phyloP scores from a whole-genome alignment of 1,140 invertebrate genomes.

The Mya arenaria region DNA sequence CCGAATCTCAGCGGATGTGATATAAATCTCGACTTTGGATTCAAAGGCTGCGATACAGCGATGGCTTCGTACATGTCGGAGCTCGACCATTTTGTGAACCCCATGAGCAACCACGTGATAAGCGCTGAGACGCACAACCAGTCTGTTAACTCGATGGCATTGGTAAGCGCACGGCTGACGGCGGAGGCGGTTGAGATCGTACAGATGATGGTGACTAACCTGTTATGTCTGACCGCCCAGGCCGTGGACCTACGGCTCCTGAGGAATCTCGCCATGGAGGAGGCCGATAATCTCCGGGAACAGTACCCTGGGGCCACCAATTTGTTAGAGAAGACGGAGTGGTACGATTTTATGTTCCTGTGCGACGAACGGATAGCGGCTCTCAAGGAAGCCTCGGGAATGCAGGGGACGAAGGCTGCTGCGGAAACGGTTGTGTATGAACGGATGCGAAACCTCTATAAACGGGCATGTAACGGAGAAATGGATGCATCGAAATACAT shows the following conservation, averaged over 20 bases:
- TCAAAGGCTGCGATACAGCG: constrained; percentile 42
- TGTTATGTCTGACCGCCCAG: constrained; percentile 18
- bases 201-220: constrained; percentile 46
- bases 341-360: constrained; percentile 38
- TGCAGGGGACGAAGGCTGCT: background rate
- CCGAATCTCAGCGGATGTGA: constrained; percentile 44
- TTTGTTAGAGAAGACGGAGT: background rate
- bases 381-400: background rate
- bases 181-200: constrained; percentile 36
- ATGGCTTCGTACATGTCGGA: constrained; percentile 52
- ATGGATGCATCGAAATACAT: constrained; percentile 21
- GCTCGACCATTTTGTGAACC: constrained; percentile 46
- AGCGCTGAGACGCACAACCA: constrained; percentile 47
- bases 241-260: constrained; percentile 41
- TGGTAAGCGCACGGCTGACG: constrained; percentile 31
- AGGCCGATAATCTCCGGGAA: background rate
- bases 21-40: constrained; percentile 33
- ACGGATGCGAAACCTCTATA: background rate
- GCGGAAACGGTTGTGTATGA: background rate
- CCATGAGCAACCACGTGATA: constrained; percentile 50
- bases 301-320: background rate
- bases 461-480: background rate
- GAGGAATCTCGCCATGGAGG: constrained; percentile 18
- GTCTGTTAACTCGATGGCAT: constrained; percentile 46
- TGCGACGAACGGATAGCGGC: background rate